These are phyloP conservation scores for Pachycephus smyrnensis DNA, from an alignment of 2,888 invertebrate genomes.

Conservation along the genomic window DNA sequence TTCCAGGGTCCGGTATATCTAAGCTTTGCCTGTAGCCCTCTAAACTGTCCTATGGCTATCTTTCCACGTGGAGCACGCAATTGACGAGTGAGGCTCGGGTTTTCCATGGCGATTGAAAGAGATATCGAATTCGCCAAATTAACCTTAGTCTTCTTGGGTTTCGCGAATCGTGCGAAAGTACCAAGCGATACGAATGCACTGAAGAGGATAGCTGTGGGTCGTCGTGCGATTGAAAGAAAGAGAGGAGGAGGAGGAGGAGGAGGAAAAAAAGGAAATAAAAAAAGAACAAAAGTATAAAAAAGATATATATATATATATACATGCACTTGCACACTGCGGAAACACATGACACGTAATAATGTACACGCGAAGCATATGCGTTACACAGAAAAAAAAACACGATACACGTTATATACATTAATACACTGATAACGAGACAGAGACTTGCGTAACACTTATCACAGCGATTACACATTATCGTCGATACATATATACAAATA, in stretches of 20 bases:
- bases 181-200: conserved; percentile 20
- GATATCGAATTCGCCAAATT: background rate
- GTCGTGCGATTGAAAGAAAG: conserved; percentile 22
- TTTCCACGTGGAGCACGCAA: conserved; percentile 40
- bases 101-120: conserved; percentile 28
- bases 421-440: no score
- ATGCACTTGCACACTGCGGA: conserved; percentile 14
- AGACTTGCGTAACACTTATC: no score
- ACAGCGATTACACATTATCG: no score
- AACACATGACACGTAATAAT: no score
- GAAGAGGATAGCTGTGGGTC: conserved; percentile 51
- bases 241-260: background rate
- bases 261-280: background rate
- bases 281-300: background rate
- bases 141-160: no score
- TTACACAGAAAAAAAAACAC: no score
- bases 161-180: conserved; percentile 10
- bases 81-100: conserved; percentile 30
- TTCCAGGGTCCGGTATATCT: conserved; percentile 45
- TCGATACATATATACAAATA: no score
- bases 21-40: conserved; percentile 52
- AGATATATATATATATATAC: conserved; percentile 22
- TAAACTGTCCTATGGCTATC: conserved; percentile 47
- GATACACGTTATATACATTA: no score
- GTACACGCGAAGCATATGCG: no score